Evolutionary conservation across 2,888 invertebrate species (phyloP), one percentile per base, ranked within the genome.

Genomic region (Boloria selene): DNA sequence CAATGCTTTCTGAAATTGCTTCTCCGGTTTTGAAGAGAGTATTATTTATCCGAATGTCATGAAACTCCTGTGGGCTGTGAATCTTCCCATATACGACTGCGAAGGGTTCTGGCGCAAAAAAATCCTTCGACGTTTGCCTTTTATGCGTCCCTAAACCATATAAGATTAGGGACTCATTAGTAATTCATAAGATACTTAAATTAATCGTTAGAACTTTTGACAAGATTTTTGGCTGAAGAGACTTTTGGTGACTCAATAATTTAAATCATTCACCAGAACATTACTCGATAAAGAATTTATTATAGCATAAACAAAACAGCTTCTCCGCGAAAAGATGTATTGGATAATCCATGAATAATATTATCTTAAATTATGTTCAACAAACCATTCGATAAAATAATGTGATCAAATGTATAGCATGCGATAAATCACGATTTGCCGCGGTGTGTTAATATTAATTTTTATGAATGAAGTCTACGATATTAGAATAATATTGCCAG

Each of bases 391-490:
- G 53, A 58, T 53, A 65, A 61, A 65, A 65, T 68, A 68, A 68
- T 62, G 49, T 63, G 59, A 59, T 51, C 56, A 50, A 66, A 63
- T 59, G 59, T 60, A 65, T 59, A 18, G 63, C 55, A 26, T 56
- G 49, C 55, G 69, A 69, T 69, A 69, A 69, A 69, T 69, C 63
- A 69, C 55, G 55, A 56, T 63, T 52, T 65, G 55, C 60, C 22
- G 55, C 65, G 10, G 65, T 51, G 56, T 63, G 55, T 65, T 69
- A 69, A 69, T 69, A 69, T 66, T 64, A 64, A 61, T 66, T 69
- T 69, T 38, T 38, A 64, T 69, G 69, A 69, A 66, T 66, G 69
- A 69, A 69, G 58, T 61, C 53, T 50, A 59, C 59, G 61, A 64
- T 69, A 66, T 69, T 66, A 61, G 61, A 69, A 66, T 69, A 66